Conservation (phyloP, 2,113 vertebrate species). For the Solea senegalensis region DNA sequence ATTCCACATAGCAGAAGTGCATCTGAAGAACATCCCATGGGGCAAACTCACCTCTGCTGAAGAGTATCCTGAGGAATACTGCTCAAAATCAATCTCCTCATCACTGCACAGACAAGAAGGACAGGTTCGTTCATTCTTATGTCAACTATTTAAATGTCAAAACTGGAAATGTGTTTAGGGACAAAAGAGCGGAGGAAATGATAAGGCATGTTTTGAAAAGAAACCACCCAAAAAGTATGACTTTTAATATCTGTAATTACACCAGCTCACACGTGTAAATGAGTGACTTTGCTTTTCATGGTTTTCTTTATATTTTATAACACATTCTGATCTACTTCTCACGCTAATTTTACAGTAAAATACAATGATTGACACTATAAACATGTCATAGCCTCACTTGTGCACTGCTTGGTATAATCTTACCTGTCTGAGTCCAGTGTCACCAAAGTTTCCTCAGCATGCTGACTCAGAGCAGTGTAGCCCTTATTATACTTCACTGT, state of each 20-base stretch:
- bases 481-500: slow-evolving; percentile 93
- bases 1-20: neutral
- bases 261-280: too few relatives aligned
- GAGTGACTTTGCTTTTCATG: too few relatives aligned
- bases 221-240: too few relatives aligned
- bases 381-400: neutral
- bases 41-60: slow-evolving; percentile 91
- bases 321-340: too few relatives aligned
- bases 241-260: too few relatives aligned
- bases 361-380: too few relatives aligned
- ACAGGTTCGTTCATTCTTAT: slow-evolving; percentile 16
- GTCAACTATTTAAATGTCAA: neutral
- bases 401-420: slow-evolving; percentile 12
- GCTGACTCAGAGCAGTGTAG: slow-evolving; percentile 91
- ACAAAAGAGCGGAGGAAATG: neutral
- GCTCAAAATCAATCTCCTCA: slow-evolving; percentile 89
- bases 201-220: neutral
- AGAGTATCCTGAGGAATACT: slow-evolving; percentile 97
- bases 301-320: too few relatives aligned
- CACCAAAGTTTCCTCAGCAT: slow-evolving; percentile 88
- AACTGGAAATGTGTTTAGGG: neutral
- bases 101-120: slow-evolving; percentile 82
- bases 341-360: too few relatives aligned
- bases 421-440: slow-evolving; percentile 95
- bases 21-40: slow-evolving; percentile 12